phyloP scores from a whole-genome alignment of 2,888 invertebrate species.

The Sphecodes monilicornis region DNA sequence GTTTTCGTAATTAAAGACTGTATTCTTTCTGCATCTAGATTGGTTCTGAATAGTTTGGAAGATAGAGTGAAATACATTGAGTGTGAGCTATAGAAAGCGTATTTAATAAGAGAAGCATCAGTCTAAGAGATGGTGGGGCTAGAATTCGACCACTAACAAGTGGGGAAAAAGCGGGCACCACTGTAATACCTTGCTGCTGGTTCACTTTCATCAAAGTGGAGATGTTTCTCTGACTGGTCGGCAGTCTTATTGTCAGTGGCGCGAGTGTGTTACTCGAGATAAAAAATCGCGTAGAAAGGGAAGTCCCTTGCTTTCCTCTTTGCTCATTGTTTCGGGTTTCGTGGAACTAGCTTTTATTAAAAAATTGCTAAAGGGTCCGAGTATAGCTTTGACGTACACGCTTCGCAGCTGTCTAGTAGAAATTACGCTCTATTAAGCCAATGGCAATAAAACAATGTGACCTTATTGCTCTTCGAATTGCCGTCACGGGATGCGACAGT shows the following conservation, averaged over 20 bases:
- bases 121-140: background rate
- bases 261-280: background rate
- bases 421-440: background rate
- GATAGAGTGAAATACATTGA: background rate
- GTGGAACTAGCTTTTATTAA: background rate
- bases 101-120: background rate
- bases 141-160: background rate
- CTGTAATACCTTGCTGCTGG: background rate
- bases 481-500: background rate
- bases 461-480: background rate
- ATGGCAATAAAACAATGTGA: background rate
- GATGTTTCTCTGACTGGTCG: conserved; percentile 3
- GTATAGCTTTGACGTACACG: background rate
- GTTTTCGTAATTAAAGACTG: background rate
- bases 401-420: background rate
- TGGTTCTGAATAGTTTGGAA: background rate
- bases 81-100: background rate
- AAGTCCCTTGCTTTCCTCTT: background rate
- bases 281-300: background rate
- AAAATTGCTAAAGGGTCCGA: background rate
- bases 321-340: background rate
- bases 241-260: background rate
- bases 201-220: conserved; percentile 3
- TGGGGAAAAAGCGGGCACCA: background rate
- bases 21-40: background rate